Percentiles rank a stretch among this genome's conserved stretches.
Conservation (phyloP, 2,888 invertebrate species). For the Pherbina coryleti region DNA sequence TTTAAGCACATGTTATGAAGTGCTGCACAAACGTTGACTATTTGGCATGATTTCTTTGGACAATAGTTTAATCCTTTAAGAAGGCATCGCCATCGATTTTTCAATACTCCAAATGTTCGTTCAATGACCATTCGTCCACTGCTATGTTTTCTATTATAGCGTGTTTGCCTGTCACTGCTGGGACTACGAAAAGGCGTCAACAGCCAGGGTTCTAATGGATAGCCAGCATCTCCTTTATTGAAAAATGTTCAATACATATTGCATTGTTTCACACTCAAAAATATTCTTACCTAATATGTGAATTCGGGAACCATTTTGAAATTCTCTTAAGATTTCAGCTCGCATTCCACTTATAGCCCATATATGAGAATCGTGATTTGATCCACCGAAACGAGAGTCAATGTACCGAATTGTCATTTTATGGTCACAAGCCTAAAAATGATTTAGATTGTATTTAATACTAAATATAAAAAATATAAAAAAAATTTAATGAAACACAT, state of each 20-base stretch:
- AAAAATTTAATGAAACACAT: too few species aligned
- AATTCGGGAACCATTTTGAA: background rate
- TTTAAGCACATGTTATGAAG: background rate
- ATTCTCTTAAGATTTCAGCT: background rate
- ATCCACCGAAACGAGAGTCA: too few species aligned
- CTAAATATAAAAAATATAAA: too few species aligned
- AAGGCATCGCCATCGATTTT: background rate
- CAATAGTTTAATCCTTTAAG: background rate
- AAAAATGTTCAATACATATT: background rate
- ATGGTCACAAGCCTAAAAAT: background rate
- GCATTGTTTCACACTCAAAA: background rate
- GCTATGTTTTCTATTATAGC: background rate
- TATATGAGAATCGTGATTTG: background rate
- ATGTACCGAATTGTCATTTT: background rate
- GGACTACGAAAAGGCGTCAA: background rate
- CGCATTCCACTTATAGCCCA: background rate
- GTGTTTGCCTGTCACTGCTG: background rate
- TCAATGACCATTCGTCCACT: background rate
- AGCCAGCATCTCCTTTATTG: background rate
- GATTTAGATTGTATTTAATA: background rate
- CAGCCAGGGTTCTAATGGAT: background rate
- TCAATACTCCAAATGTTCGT: background rate
- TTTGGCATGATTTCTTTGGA: background rate
- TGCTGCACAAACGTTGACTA: background rate
- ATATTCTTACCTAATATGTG: background rate